Base-by-base conservation (phyloP, 2,888 invertebrate genomes). In the Teleogryllus oceanicus region DNA sequence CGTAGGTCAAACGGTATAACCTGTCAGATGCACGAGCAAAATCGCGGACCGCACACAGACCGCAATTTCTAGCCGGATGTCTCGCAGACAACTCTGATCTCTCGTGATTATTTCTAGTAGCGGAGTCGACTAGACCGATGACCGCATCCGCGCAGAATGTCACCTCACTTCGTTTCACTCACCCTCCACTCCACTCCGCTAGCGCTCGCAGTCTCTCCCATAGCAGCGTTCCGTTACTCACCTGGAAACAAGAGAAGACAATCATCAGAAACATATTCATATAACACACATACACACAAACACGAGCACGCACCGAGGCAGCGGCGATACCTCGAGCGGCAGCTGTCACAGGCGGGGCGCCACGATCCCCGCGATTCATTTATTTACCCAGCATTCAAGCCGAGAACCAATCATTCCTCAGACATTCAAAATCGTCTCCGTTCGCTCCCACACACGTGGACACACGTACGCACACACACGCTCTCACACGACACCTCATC, bases 191-290 rank as follows among this genome's bases (percentile, higher is more conserved):
- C 62, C 13, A 0, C 62, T 62, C 62, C 16, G n/a, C 16, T 62
- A 10, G 18, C 62, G 62, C 13, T 1, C 4, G 13, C 62, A 1
- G 62, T 62, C 62, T n/a, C 62, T 62, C 62, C 16, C 62, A 2
- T 18, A 0, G n/a, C 62, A 4, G 13, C 62, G n/a, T 18, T 62
- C 62, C 62, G 62, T 62, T 62, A 62, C 62, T 62, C 62, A 62
- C 62, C 62, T 62, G n/a, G 62, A 62, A 62, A 62, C n/a, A 62
- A 62, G 62, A n/a, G n/a, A 62, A 62, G 62, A 62, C 62, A 62
- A 62, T 62, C 62, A 11, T 62, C 62, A 62, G 62, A 62, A 62
- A 62, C 62, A 62, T 62, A 62, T 62, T 62, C 62, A 37, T 37
- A 37, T 37, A 37, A 37, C 37, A 37, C 37, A 37, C 37, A 37